phyloP scores from a whole-genome alignment of 2,888 invertebrate species.

The Cepaea hortensis region DNA sequence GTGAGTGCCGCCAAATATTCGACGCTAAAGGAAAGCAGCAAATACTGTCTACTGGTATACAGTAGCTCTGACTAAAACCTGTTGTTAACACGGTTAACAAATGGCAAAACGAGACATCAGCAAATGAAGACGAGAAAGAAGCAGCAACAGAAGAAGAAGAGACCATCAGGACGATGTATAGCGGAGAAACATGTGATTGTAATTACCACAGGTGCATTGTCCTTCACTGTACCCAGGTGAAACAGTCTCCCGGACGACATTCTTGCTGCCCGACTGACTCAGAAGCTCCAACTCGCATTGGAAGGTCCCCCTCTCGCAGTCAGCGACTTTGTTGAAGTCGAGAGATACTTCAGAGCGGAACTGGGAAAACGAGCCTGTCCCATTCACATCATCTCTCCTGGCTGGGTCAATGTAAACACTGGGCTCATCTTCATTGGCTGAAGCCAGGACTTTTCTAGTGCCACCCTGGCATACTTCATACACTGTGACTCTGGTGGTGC shows the following conservation, averaged over 20 bases:
- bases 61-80: too few relatives aligned
- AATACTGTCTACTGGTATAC: too few relatives aligned
- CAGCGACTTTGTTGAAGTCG: background rate
- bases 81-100: too few relatives aligned
- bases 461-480: too few relatives aligned
- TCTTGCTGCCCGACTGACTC: background rate
- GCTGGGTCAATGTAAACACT: background rate
- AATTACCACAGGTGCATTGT: background rate
- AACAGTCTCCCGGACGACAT: background rate
- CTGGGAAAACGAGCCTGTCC: background rate
- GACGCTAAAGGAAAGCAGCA: too few relatives aligned
- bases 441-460: background rate
- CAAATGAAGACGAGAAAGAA: too few relatives aligned
- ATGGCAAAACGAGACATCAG: too few relatives aligned
- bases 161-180: too few relatives aligned
- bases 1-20: too few relatives aligned
- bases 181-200: background rate
- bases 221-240: background rate
- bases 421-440: background rate
- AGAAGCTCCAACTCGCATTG: background rate
- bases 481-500: too few relatives aligned
- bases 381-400: background rate
- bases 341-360: background rate
- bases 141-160: too few relatives aligned
- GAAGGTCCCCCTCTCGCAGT: background rate